Base-by-base conservation (phyloP, 2,888 invertebrate genomes). In the Phengaris arion region DNA sequence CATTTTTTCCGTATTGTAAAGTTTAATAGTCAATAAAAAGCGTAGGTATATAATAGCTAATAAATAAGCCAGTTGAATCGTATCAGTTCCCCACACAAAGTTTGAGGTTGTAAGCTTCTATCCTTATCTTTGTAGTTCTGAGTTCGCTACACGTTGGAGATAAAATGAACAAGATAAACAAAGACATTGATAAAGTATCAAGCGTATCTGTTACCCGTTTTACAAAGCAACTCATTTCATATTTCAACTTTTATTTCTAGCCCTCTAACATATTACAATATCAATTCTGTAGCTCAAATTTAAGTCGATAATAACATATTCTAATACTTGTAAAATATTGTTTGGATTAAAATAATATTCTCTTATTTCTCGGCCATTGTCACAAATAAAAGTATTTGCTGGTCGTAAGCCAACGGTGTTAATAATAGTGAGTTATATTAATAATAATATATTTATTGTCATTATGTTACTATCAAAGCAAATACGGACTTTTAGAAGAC, bases 331-430 rank as follows among this genome's bases (percentile, higher is more conserved):
- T 22, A 22, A 22, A 35, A 35, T 35, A 35, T 35, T 35, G 1
- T 35, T 35, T 35, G 4, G 45, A 2, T 22, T 52, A 51, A 2
- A 54, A 52, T 22, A 15, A 35, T 35, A 52, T 52, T 12, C 35
- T 2, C 54, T 52, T 72, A 54, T 22, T 22, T 22, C 22, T 72
- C 72, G 72, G 72, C 13, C 72, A 72, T 72, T 72, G 51, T 52
- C 7, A 72, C 54, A 72, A 52, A 72, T 72, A 45, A 35, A 72
- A 72, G 52, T 35, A 35, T 35, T 35, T 22, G 15, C n/a, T 46
- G 6, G 70, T 70, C 48, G 6, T 6, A 70, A 48, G 12, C 52
- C 8, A 52, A 54, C 51, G 35, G n/a, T 70, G 51, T 52, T 72
- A 72, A 54, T 54, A 64, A 35, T 64, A 64, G 35, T 35, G 6